These are phyloP conservation scores for Blastobasis adustella DNA, from an alignment of 2,888 invertebrate genomes.

Conservation along the genomic window DNA sequence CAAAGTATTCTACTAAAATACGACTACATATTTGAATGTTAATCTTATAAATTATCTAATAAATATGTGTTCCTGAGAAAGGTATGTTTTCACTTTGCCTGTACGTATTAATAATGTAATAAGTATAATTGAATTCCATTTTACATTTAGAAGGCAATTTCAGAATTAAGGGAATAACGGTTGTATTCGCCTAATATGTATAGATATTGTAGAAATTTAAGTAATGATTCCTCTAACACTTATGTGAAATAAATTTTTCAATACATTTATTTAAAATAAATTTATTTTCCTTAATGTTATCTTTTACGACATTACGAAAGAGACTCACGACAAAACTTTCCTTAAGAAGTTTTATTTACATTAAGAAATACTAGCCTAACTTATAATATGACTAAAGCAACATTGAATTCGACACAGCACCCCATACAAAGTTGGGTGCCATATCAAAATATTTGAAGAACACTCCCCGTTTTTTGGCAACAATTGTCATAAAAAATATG, in stretches of 20 bases:
- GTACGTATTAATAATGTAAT: too few relatives aligned
- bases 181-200: too few relatives aligned
- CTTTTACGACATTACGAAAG: neutral
- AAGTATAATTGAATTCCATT: too few relatives aligned
- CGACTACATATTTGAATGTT: too few relatives aligned
- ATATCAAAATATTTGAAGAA: slow-evolving; percentile 46
- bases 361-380: slow-evolving; percentile 40
- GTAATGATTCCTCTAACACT: too few relatives aligned
- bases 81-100: too few relatives aligned
- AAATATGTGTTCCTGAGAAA: too few relatives aligned
- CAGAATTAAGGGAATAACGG: too few relatives aligned
- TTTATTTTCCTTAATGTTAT: neutral
- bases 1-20: too few relatives aligned
- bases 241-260: neutral
- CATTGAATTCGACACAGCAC: slow-evolving; percentile 55
- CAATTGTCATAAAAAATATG: slow-evolving; percentile 20
- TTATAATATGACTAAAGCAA: slow-evolving; percentile 57
- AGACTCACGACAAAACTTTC: slow-evolving; percentile 12
- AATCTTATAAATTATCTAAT: too few relatives aligned
- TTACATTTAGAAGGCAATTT: too few relatives aligned
- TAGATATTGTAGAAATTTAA: too few relatives aligned
- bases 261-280: neutral
- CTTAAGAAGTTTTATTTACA: slow-evolving; percentile 53
- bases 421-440: slow-evolving; percentile 39
- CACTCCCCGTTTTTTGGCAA: slow-evolving; percentile 49